Evolutionary conservation across 53 echinoderm and acorn worm genomes (phyloP).

Genomic region (Stichopus horrens): DNA sequence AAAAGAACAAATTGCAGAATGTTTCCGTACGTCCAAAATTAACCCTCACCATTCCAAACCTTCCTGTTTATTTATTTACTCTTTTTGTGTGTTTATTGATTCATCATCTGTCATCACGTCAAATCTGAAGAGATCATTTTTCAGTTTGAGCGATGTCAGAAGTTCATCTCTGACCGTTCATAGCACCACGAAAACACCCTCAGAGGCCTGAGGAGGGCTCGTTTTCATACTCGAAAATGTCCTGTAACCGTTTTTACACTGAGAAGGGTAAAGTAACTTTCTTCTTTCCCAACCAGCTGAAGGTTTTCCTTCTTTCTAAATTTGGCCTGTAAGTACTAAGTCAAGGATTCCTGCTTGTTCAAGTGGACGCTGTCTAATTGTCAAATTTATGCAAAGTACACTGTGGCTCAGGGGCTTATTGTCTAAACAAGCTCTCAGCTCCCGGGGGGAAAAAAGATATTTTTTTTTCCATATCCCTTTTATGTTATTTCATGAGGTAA

Average conservation of each 20-base stretch:
- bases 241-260: background rate
- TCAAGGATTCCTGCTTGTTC: conserved; percentile 28
- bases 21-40: too few relatives aligned
- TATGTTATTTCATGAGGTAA: conserved; percentile 8
- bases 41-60: too few relatives aligned
- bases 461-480: conserved; percentile 7
- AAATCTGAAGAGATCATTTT: background rate
- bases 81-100: background rate
- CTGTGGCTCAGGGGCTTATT: conserved; percentile 36
- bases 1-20: too few relatives aligned
- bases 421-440: conserved; percentile 36
- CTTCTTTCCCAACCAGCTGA: background rate
- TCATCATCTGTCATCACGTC: background rate
- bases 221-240: background rate
- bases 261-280: conserved; percentile 4
- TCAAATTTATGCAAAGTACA: conserved; percentile 43
- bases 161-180: background rate
- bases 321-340: conserved; percentile 33
- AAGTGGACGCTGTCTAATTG: conserved; percentile 30
- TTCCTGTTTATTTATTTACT: too few relatives aligned
- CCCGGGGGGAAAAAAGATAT: conserved; percentile 12
- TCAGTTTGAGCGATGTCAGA: background rate
- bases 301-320: conserved; percentile 6
- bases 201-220: background rate
- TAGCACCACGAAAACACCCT: background rate